Percentiles rank a stretch among this genome's conserved stretches.
Evolutionary conservation across 2,797 vertebrate species (phyloP).

Genomic region (Poecilia velifera): DNA sequence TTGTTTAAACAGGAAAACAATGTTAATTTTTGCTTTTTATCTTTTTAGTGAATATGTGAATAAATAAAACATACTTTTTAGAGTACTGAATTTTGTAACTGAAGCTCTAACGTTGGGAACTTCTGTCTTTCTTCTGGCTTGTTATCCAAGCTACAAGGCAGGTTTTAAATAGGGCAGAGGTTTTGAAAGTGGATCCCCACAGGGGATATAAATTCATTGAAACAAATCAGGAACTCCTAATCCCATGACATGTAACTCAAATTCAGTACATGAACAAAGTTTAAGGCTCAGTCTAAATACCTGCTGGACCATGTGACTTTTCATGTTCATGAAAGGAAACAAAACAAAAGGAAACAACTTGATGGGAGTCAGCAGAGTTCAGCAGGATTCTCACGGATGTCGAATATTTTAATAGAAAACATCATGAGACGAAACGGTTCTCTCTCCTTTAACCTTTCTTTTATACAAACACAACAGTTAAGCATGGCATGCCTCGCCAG

Average conservation of each 20-base stretch:
- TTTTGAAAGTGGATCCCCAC: not conserved
- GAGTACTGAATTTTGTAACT: not conserved
- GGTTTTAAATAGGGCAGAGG: not conserved
- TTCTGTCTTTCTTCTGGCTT: not conserved
- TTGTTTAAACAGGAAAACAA: not conserved
- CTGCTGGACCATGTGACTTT: not conserved
- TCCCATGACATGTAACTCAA: not conserved
- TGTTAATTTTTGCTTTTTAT: not conserved
- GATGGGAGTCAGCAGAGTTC: not conserved
- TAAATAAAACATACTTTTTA: not conserved
- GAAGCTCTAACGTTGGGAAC: not conserved
- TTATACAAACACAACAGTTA: constrained; percentile 38
- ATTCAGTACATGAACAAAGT: not conserved
- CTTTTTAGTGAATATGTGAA: not conserved
- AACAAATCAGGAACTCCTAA: not conserved
- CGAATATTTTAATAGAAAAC: constrained; percentile 32
- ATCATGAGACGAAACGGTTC: constrained; percentile 4
- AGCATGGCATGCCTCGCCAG: constrained; percentile 23
- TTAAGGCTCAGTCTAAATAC: not conserved
- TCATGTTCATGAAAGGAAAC: not conserved
- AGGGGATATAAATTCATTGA: not conserved
- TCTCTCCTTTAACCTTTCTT: constrained; percentile 29
- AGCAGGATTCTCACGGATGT: not conserved
- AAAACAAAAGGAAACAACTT: constrained; percentile 21
- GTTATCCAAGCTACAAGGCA: not conserved